Evolutionary conservation across 1,140 invertebrate genomes (phyloP).

Genomic region (Cardiocondyla obscurior): DNA sequence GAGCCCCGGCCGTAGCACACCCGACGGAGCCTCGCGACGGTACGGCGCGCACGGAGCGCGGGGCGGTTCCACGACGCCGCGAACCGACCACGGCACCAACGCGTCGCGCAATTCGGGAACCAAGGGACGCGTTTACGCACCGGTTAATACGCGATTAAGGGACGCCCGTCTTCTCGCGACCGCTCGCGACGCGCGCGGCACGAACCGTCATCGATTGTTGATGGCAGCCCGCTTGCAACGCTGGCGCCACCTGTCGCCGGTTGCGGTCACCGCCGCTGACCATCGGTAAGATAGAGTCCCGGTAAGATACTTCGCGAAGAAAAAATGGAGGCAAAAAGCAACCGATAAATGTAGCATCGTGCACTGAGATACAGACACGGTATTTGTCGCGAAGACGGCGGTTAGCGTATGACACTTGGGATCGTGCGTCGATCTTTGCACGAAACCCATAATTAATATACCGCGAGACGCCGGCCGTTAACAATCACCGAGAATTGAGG

Average conservation of each 20-base stretch:
- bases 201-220: constrained; percentile 69
- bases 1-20: background rate
- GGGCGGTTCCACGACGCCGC: background rate
- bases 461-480: too few species aligned
- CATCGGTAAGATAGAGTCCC: background rate
- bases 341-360: too few species aligned
- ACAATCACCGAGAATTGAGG: too few species aligned
- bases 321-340: too few species aligned
- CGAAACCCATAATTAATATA: too few species aligned
- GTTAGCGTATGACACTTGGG: too few species aligned
- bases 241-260: constrained; percentile 19
- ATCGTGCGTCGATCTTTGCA: too few species aligned
- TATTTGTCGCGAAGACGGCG: too few species aligned
- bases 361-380: too few species aligned
- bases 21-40: background rate
- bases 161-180: constrained; percentile 31
- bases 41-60: background rate
- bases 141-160: constrained; percentile 57
- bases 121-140: constrained; percentile 47
- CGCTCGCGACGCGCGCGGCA: constrained; percentile 59
- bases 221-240: constrained; percentile 27
- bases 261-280: background rate
- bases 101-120: background rate
- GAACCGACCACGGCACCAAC: background rate
- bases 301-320: too few species aligned